These are phyloP conservation scores for Heliopora coerulea DNA, from an alignment of 92 coral and sea anemone species.

Conservation along the genomic window DNA sequence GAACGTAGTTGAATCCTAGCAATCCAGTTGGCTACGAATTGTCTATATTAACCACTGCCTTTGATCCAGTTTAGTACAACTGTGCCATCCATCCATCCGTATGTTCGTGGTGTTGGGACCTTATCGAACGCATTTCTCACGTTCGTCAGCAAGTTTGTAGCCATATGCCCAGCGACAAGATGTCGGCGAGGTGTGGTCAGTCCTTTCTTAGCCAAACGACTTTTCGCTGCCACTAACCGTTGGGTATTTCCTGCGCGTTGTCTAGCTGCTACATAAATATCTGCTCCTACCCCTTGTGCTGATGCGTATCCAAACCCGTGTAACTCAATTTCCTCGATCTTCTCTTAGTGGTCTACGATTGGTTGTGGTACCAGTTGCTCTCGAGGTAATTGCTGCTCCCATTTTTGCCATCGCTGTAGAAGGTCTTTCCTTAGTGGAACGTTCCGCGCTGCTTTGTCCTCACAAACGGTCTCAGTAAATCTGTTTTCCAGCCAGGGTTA, in stretches of 20 bases:
- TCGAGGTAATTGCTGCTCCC: background rate
- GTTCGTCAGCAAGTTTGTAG: too few species aligned
- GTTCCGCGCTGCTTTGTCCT: background rate
- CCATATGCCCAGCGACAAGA: background rate
- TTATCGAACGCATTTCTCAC: too few species aligned
- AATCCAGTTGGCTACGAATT: background rate
- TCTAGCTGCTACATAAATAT: background rate
- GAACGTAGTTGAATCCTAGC: background rate
- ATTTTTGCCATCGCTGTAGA: background rate
- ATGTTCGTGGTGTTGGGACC: too few species aligned
- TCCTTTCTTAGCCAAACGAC: background rate
- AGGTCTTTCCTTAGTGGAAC: background rate
- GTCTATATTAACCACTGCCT: background rate
- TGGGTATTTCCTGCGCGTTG: background rate
- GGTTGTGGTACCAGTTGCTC: background rate
- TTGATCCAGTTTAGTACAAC: background rate
- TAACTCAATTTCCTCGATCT: background rate
- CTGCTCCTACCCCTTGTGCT: background rate
- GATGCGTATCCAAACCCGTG: background rate
- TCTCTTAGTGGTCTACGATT: background rate
- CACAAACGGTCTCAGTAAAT: background rate
- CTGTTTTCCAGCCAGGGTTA: background rate
- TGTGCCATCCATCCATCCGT: too few species aligned
- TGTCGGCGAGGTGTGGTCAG: constrained; percentile 6
- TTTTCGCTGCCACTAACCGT: too few species aligned